These are phyloP conservation scores for Chamaea fasciata DNA, from an alignment of 2,113 vertebrate genomes.

Conservation along the genomic window DNA sequence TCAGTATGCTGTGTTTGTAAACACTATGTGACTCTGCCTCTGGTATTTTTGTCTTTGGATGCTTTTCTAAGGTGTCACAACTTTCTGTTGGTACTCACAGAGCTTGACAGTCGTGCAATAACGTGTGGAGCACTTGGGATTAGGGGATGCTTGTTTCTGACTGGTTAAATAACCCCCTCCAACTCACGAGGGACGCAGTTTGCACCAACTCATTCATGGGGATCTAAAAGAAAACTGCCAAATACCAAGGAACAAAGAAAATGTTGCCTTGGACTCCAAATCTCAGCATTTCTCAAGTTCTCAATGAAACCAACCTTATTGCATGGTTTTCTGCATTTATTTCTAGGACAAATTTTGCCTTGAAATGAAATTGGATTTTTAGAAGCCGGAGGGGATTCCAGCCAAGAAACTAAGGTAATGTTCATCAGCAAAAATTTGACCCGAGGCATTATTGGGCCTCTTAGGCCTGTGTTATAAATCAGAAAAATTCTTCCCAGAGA, in stretches of 20 bases:
- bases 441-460: background rate
- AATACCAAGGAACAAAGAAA: background rate
- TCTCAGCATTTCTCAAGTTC: background rate
- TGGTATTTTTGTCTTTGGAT: background rate
- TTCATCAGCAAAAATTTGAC: constrained; percentile 15
- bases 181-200: background rate
- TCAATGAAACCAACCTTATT: background rate
- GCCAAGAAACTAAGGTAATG: background rate
- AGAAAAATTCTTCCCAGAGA: constrained; percentile 10
- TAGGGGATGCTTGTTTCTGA: background rate
- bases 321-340: background rate
- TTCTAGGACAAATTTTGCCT: background rate
- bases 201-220: background rate
- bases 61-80: background rate
- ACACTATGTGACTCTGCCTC: background rate
- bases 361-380: background rate
- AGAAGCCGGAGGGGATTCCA: background rate
- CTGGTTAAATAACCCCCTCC: background rate
- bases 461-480: background rate
- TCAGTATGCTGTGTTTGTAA: background rate
- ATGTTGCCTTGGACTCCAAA: background rate
- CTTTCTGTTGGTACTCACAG: background rate
- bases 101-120: background rate
- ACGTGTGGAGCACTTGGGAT: background rate
- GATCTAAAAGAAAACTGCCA: background rate